Evolutionary conservation across 2,113 vertebrate genomes (phyloP).

Genomic region (Prolemur simus): DNA sequence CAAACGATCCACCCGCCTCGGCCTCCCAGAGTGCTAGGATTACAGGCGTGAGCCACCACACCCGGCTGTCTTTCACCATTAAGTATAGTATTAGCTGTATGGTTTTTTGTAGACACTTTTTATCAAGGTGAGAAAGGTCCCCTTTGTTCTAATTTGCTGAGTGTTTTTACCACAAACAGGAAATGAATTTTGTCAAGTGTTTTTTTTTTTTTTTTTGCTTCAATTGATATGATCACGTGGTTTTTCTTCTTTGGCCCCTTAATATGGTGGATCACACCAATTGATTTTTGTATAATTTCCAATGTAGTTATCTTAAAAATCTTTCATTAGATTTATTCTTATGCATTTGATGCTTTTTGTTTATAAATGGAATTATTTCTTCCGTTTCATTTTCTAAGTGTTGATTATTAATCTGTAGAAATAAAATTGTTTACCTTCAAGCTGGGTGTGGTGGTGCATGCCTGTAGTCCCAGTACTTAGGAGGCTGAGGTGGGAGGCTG

Average conservation of each 20-base stretch:
- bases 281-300: background rate
- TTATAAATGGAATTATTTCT: background rate
- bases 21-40: no score
- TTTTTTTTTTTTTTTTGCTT: background rate
- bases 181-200: background rate
- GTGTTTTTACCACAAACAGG: background rate
- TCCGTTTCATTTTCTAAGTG: slow-evolving; percentile 28
- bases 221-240: background rate
- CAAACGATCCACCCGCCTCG: no score
- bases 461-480: no score
- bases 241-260: background rate
- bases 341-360: background rate
- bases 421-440: background rate
- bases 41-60: no score
- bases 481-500: no score
- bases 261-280: background rate
- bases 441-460: no score
- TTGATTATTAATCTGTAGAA: background rate
- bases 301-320: background rate
- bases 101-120: background rate
- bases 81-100: background rate
- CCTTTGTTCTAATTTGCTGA: background rate
- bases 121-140: background rate
- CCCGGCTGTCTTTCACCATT: background rate
- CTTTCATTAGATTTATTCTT: background rate